Evolutionary conservation across 2,797 vertebrate species (phyloP).

Genomic region (Bovichtus diacanthus): DNA sequence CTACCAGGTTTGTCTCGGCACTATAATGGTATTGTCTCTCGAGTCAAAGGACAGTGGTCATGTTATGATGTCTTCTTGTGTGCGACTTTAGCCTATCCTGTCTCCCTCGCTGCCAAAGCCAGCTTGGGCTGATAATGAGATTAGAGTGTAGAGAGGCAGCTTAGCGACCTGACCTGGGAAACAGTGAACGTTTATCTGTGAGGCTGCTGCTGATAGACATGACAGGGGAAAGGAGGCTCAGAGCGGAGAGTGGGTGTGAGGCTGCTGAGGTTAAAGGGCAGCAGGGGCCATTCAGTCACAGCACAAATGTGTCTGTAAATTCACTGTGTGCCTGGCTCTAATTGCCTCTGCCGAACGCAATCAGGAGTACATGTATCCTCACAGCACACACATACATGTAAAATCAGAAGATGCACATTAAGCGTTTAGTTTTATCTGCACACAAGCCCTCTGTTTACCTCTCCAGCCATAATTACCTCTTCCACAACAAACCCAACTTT

Average conservation of each 20-base stretch:
- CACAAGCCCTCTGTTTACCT: conserved; percentile 7
- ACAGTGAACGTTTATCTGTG: conserved; percentile 70
- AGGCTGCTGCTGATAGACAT: conserved; percentile 56
- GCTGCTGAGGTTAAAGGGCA: conserved; percentile 53
- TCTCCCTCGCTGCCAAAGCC: conserved; percentile 75
- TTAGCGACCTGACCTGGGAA: conserved; percentile 80
- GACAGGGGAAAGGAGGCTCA: conserved; percentile 31
- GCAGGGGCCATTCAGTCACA: conserved; percentile 12
- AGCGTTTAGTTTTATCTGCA: neutral
- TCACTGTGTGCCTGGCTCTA: neutral
- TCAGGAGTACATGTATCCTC: neutral
- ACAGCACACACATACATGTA: neutral
- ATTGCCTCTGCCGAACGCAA: conserved; percentile 6
- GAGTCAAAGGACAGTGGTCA: conserved; percentile 64
- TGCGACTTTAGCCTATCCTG: conserved; percentile 65
- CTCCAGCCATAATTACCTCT: conserved; percentile 28
- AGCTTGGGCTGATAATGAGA: conserved; percentile 85
- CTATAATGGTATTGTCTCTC: conserved; percentile 64
- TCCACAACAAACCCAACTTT: conserved; percentile 45
- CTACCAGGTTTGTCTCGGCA: conserved; percentile 20
- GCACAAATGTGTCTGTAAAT: conserved; percentile 27
- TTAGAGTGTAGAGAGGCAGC: conserved; percentile 81
- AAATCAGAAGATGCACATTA: neutral
- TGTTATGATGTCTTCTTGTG: conserved; percentile 70
- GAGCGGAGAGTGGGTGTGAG: conserved; percentile 38